These are phyloP conservation scores for Elysia crispata DNA, from an alignment of 2,888 invertebrate genomes.

Conservation along the genomic window DNA sequence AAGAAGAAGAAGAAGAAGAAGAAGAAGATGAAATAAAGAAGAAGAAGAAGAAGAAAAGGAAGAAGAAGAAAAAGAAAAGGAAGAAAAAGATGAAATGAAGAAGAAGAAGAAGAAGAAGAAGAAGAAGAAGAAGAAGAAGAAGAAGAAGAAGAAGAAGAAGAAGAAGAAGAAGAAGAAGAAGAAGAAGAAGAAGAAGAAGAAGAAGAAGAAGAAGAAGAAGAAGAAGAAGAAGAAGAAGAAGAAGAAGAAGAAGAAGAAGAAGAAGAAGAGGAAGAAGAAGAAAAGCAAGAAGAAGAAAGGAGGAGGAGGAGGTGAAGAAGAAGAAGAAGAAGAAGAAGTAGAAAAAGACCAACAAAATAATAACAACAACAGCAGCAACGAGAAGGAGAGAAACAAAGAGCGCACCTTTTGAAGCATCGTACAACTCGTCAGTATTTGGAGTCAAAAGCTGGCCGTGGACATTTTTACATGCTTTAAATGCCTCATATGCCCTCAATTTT, in stretches of 20 bases:
- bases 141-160: not conserved
- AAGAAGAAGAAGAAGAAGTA: too few relatives aligned
- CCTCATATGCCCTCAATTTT: too few relatives aligned
- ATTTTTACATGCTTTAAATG: too few relatives aligned
- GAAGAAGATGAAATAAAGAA: not conserved
- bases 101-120: conserved; percentile 25
- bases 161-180: conserved; percentile 2
- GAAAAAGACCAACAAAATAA: too few relatives aligned
- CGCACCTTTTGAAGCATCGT: too few relatives aligned
- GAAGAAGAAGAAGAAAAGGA: not conserved
- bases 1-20: not conserved
- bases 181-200: too few relatives aligned
- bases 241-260: not conserved
- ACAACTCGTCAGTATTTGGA: too few relatives aligned
- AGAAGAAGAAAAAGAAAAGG: conserved; percentile 7
- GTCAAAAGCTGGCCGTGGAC: too few relatives aligned
- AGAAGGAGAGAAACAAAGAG: too few relatives aligned
- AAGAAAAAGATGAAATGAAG: not conserved
- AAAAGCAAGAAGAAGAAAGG: not conserved
- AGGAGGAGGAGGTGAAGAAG: too few relatives aligned
- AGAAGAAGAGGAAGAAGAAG: not conserved
- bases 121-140: conserved; percentile 12
- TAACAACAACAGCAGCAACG: too few relatives aligned
- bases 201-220: too few relatives aligned
- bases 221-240: not conserved